Evolutionary conservation across 2,888 invertebrate genomes (phyloP).

Genomic region (Meiosimyza decipiens): DNA sequence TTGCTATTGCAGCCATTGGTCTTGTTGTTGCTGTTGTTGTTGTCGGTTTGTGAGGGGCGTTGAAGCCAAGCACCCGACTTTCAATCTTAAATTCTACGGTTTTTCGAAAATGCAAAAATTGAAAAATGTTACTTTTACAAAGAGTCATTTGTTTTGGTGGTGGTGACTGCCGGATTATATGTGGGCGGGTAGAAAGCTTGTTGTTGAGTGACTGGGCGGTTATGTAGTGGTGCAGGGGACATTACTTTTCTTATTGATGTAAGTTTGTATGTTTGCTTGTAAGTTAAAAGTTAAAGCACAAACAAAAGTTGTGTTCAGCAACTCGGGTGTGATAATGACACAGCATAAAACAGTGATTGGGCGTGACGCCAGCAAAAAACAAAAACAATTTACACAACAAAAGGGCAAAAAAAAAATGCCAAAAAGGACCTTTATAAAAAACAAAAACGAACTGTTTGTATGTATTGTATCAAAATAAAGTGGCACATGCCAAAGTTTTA

Average conservation of each 20-base stretch:
- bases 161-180: not conserved
- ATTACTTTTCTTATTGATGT: conserved; percentile 3
- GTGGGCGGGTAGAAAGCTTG: not conserved
- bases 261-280: conserved; percentile 12
- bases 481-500: too few species aligned
- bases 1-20: conserved; percentile 6
- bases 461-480: too few species aligned
- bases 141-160: conserved; percentile 16
- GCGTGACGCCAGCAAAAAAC: conserved; percentile 2
- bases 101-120: conserved; percentile 26
- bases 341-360: conserved; percentile 29
- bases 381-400: too few species aligned
- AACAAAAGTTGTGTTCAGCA: conserved; percentile 16
- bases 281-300: too few species aligned
- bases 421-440: too few species aligned
- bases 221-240: not conserved
- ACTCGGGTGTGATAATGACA: conserved; percentile 17
- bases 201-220: not conserved
- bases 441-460: too few species aligned
- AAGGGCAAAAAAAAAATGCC: too few species aligned
- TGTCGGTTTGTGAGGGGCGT: not conserved
- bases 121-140: conserved; percentile 22
- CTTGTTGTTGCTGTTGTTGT: not conserved
- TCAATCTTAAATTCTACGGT: conserved; percentile 15
- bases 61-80: not conserved